Evolutionary conservation across 2,113 vertebrate species (phyloP).

Genomic region (Tachysurus vachellii): DNA sequence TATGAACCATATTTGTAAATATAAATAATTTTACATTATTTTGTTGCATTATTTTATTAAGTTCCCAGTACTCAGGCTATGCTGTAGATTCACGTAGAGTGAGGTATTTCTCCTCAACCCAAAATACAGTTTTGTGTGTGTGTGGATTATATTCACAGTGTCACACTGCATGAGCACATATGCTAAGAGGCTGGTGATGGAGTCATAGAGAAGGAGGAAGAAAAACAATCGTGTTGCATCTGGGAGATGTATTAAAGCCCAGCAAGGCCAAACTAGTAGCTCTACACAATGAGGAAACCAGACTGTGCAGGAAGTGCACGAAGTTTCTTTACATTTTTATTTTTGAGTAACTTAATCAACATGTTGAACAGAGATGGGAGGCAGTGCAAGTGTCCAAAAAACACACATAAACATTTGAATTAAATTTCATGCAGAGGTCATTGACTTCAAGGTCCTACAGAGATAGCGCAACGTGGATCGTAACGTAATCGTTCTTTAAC

Average conservation of each 20-base stretch:
- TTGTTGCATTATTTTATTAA: too few species aligned
- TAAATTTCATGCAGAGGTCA: not conserved
- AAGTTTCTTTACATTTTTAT: constrained; percentile 10
- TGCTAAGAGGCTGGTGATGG: constrained; percentile 29
- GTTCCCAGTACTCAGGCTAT: too few species aligned
- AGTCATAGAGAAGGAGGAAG: constrained; percentile 70
- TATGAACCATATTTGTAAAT: not conserved
- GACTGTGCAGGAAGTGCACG: constrained; percentile 21
- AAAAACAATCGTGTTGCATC: constrained; percentile 58
- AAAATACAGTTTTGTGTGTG: not conserved
- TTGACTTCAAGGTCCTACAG: not conserved
- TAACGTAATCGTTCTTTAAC: not conserved
- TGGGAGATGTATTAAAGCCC: constrained; percentile 66
- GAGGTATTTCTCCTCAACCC: not conserved
- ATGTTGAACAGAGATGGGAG: not conserved
- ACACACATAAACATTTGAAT: not conserved
- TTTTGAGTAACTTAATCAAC: not conserved
- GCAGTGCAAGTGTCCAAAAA: not conserved
- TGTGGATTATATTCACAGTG: not conserved
- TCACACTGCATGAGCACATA: not conserved
- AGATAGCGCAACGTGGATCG: not conserved
- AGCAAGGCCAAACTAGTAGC: constrained; percentile 62
- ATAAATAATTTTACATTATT: not conserved
- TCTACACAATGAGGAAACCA: constrained; percentile 27
- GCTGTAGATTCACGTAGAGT: too few species aligned